These are phyloP conservation scores for Amiota mariae DNA, from an alignment of 2,888 invertebrate species.

Conservation along the genomic window DNA sequence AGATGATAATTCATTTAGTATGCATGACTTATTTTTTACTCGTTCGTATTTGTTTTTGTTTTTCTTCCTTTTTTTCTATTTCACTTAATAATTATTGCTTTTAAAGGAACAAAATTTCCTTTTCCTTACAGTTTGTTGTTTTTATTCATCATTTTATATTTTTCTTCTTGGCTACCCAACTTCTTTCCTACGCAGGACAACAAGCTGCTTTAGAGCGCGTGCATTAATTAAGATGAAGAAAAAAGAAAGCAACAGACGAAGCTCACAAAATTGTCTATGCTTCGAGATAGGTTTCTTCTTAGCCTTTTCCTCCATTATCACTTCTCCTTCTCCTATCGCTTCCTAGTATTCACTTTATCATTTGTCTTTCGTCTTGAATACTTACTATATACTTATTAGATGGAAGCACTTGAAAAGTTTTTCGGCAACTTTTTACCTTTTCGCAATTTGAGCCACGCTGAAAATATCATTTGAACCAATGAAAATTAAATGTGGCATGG, in stretches of 20 bases:
- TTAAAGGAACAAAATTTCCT: slow-evolving; percentile 15
- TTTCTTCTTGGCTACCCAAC: background rate
- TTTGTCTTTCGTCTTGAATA: too few relatives aligned
- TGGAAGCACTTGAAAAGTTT: slow-evolving; percentile 28
- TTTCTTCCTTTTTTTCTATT: slow-evolving; percentile 17
- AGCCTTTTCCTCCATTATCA: too few relatives aligned
- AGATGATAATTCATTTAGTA: slow-evolving; percentile 50
- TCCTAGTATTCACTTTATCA: too few relatives aligned
- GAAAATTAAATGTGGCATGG: slow-evolving; percentile 27
- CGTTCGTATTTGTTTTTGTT: slow-evolving; percentile 16
- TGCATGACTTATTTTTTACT: slow-evolving; percentile 52
- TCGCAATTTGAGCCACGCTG: slow-evolving; percentile 23
- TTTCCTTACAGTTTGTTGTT: background rate
- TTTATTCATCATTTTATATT: background rate
- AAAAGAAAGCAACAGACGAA: too few relatives aligned
- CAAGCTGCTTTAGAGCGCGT: slow-evolving; percentile 21
- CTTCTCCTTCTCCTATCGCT: too few relatives aligned
- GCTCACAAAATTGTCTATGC: too few relatives aligned
- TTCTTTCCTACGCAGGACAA: too few relatives aligned
- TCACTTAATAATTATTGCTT: slow-evolving; percentile 30
- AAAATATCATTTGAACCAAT: slow-evolving; percentile 30
- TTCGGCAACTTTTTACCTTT: slow-evolving; percentile 23
- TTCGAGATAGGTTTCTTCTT: too few relatives aligned
- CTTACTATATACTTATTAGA: too few relatives aligned
- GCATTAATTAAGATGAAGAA: slow-evolving; percentile 21